phyloP scores from a whole-genome alignment of 2,113 vertebrate genomes.

The Myiozetetes cayanensis region DNA sequence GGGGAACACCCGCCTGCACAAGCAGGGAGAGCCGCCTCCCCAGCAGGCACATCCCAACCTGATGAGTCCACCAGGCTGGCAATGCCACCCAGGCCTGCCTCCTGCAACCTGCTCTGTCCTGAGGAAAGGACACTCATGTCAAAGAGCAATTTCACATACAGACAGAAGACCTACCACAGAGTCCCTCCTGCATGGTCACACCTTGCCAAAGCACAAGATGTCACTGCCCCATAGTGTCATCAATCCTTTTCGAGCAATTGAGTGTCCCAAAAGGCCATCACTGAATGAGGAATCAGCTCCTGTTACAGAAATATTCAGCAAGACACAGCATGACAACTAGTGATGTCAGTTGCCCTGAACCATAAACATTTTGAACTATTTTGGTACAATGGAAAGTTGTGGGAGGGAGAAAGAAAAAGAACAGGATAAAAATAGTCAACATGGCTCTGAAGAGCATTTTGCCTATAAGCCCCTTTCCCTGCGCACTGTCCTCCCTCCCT shows the following conservation, averaged over 20 bases:
- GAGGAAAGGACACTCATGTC: rapidly evolving
- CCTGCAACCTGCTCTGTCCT: background rate
- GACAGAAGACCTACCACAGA: background rate
- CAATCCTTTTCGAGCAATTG: rapidly evolving
- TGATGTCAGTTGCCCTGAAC: constrained; percentile 32
- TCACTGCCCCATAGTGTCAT: background rate
- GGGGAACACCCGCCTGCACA: background rate
- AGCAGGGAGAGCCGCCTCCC: rapidly evolving
- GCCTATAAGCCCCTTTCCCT: background rate
- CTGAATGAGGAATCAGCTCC: background rate
- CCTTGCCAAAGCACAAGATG: background rate
- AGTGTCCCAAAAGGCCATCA: background rate
- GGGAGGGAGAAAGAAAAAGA: constrained; percentile 47
- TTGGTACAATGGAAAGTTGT: constrained; percentile 48
- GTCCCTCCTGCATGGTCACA: background rate
- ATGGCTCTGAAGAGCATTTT: background rate
- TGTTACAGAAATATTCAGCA: background rate
- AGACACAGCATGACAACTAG: background rate
- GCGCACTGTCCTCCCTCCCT: background rate
- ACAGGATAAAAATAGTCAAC: constrained; percentile 28
- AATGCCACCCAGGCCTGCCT: background rate
- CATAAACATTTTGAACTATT: constrained; percentile 62
- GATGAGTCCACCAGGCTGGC: background rate
- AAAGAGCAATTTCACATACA: rapidly evolving
- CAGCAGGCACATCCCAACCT: rapidly evolving